Conservation (phyloP, 2,113 vertebrate genomes). For the Cisticola juncidis region DNA sequence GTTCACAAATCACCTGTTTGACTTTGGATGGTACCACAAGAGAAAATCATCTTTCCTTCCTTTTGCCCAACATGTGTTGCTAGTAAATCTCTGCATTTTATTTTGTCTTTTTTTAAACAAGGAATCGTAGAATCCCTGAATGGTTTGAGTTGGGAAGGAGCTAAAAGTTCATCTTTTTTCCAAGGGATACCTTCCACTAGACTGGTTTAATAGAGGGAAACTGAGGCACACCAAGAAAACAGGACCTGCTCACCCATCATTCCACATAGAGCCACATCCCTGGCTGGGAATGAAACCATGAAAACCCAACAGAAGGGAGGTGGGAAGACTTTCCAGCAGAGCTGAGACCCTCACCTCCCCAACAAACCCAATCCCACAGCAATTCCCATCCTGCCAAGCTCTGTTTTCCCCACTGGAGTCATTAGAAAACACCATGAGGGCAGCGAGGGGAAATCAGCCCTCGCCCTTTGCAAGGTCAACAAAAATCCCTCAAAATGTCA, state of each 20-base stretch:
- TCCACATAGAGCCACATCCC: not conserved
- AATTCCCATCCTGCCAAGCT: not conserved
- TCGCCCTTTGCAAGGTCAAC: slow-evolving; percentile 53
- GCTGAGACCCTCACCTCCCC: not conserved
- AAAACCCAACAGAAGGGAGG: not conserved
- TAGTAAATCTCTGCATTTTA: not conserved
- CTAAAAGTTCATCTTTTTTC: not conserved
- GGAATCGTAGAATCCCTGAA: not conserved
- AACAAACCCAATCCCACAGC: rapidly evolving
- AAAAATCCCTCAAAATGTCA: slow-evolving; percentile 59
- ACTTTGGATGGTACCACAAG: rapidly evolving
- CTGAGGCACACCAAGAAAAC: not conserved
- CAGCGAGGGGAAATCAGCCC: rapidly evolving
- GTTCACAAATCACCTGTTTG: not conserved
- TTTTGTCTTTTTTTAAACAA: not conserved
- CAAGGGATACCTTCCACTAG: not conserved
- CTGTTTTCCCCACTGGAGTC: not conserved
- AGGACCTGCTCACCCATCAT: not conserved
- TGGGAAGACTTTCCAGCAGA: rapidly evolving
- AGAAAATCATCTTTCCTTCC: not conserved
- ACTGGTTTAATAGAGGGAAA: not conserved
- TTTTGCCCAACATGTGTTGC: rapidly evolving
- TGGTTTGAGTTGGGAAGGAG: not conserved
- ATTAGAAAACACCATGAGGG: not conserved
- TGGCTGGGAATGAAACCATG: not conserved